Percentiles rank a stretch among this genome's conserved stretches.
phyloP scores from a whole-genome alignment of 2,113 vertebrate species.

The Cathartes aura region DNA sequence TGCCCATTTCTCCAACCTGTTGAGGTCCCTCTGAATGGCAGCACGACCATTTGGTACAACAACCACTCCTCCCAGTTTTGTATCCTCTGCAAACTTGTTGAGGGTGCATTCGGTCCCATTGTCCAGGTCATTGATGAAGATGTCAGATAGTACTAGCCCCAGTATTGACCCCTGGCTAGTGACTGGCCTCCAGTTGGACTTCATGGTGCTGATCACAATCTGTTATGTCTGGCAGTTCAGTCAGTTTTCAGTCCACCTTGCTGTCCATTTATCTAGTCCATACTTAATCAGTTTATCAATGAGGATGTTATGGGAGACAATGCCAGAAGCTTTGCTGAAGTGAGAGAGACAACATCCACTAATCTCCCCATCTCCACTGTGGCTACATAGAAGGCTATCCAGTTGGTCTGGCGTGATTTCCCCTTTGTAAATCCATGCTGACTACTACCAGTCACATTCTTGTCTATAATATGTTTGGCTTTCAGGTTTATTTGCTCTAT shows the following conservation, averaged over 20 bases:
- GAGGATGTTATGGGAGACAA: background rate
- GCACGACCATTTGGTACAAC: background rate
- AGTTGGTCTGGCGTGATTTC: background rate
- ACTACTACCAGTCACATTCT: background rate
- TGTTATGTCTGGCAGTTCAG: background rate
- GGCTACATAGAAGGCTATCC: background rate
- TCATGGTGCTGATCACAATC: background rate
- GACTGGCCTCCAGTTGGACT: background rate
- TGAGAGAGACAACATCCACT: background rate
- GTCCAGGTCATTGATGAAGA: background rate
- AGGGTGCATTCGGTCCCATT: fast-evolving
- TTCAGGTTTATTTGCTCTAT: background rate
- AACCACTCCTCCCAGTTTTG: background rate
- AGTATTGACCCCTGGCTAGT: background rate
- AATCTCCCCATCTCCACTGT: background rate
- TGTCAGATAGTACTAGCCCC: background rate
- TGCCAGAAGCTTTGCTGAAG: background rate
- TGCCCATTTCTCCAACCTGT: background rate
- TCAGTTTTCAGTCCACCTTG: background rate
- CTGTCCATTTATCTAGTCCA: background rate
- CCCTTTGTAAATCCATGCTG: background rate
- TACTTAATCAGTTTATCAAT: background rate
- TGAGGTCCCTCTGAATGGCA: background rate
- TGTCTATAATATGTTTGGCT: background rate
- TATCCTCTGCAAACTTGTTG: background rate